Evolutionary conservation across 2,888 invertebrate species (phyloP).

Genomic region (Himalopsyche tibetana): DNA sequence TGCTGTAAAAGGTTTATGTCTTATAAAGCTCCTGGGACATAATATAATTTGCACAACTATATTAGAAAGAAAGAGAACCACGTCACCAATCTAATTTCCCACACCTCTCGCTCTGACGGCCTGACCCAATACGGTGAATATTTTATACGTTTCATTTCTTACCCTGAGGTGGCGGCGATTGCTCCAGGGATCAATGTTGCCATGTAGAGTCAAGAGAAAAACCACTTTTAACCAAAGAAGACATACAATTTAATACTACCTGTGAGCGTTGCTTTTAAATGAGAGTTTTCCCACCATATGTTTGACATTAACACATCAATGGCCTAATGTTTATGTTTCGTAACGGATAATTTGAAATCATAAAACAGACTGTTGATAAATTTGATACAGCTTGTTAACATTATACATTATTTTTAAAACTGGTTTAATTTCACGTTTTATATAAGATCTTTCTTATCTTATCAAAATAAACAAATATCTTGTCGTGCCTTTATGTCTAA

Average conservation of each 20-base stretch:
- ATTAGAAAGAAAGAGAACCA: slow-evolving; percentile 19
- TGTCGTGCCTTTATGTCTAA: no score
- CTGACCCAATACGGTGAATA: slow-evolving; percentile 49
- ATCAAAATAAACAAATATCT: no score
- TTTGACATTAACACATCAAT: not conserved
- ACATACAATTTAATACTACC: slow-evolving; percentile 13
- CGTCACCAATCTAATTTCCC: slow-evolving; percentile 56
- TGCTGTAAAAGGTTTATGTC: no score
- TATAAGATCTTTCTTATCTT: no score
- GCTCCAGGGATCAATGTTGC: slow-evolving; percentile 46
- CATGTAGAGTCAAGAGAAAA: slow-evolving; percentile 49
- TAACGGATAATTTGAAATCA: no score
- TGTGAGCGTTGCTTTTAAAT: not conserved
- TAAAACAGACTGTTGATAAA: no score
- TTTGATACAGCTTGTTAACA: no score
- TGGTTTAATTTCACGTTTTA: no score
- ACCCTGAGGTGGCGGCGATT: slow-evolving; percentile 41
- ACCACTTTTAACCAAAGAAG: not conserved
- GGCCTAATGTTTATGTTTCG: no score
- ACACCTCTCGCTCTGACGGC: slow-evolving; percentile 29
- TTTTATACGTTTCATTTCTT: slow-evolving; percentile 56
- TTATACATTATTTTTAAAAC: no score
- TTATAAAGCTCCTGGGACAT: not conserved
- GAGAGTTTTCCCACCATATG: not conserved
- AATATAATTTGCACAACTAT: slow-evolving; percentile 38